Base-by-base conservation (phyloP, 1,140 invertebrate species). In the Drosophila oshimai region DNA sequence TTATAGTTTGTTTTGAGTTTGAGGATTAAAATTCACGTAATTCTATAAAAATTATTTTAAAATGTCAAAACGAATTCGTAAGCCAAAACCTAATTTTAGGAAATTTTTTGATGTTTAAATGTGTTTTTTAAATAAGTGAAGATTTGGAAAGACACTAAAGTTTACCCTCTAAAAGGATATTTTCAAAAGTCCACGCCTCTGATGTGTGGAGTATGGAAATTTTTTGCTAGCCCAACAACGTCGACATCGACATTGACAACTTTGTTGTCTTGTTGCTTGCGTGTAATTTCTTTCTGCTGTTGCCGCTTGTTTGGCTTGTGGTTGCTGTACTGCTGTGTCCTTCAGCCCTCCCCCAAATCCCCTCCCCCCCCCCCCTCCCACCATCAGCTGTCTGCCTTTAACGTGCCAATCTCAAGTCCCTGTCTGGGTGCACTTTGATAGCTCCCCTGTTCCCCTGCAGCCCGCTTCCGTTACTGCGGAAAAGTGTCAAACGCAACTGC, bases 271-370 rank as follows among this genome's bases (percentile, higher is more conserved):
- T 54, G 49, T 39, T 70, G 61, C 53, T 47, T 65, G 61, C 53
- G 60, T 78, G 79, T 78, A 74, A 84, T 78, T 83, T 74, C 58
- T 67, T 84, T 77, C 53, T 74, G 41, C 57, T 84, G 79, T 61
- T 71, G 47, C 70, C 44, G 64, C 74, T 83, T 84, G 79, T 84
- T 86, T 62, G 70, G 58, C 65, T 79, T 84, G 79, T 62, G 79
- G 80, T 61, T 74, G 57, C 47, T 74, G 55, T 34, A 26, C 45
- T 36, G 33, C 9, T 61, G 20, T 24, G 53, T 15, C 55, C 55
- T 54, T 37, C 49, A 28, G 28, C 37, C 47, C 33, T 46, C 2
- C 18, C 29, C 13, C n/a, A n/a, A n/a, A n/a, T n/a, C n/a, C n/a
- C n/a, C n/a, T n/a, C n/a, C n/a, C n/a, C n/a, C n/a, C n/a, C 33